These are phyloP conservation scores for Dascyllus trimaculatus DNA, from an alignment of 2,113 vertebrate species.

Conservation along the genomic window DNA sequence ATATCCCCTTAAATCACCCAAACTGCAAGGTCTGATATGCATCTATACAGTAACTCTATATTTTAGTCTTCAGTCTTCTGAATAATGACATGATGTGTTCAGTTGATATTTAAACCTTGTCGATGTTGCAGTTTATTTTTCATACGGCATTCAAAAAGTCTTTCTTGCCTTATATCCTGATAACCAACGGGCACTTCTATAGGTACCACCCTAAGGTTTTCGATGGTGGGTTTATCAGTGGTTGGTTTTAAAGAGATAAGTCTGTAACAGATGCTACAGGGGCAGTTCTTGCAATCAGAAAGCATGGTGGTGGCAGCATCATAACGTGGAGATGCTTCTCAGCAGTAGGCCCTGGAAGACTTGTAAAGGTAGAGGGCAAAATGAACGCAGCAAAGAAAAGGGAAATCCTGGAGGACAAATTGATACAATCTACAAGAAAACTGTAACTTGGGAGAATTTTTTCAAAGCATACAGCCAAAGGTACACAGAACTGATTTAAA, in stretches of 20 bases:
- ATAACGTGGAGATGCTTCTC: too few species aligned
- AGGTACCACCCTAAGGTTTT: constrained; percentile 37
- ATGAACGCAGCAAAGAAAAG: too few species aligned
- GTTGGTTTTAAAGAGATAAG: neutral
- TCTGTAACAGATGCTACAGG: too few species aligned
- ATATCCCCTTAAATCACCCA: constrained; percentile 97
- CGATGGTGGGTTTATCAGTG: constrained; percentile 45
- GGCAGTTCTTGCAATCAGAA: too few species aligned
- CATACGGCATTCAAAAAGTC: constrained; percentile 35
- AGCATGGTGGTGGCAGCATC: too few species aligned
- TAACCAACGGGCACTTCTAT: constrained; percentile 11
- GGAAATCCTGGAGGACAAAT: too few species aligned
- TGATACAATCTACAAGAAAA: too few species aligned
- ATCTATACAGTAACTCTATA: neutral
- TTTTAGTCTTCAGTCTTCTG: neutral
- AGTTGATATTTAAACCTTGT: neutral
- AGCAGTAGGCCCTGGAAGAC: too few species aligned
- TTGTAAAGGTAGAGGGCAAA: too few species aligned
- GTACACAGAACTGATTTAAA: too few species aligned
- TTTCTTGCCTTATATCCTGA: constrained; percentile 33
- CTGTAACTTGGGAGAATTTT: too few species aligned
- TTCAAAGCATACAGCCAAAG: too few species aligned
- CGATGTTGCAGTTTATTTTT: constrained; percentile 36
- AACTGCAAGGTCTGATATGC: constrained; percentile 86
- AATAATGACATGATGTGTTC: neutral